phyloP scores from a whole-genome alignment of 2,113 vertebrate species.

The Forbesichthys agassizii region DNA sequence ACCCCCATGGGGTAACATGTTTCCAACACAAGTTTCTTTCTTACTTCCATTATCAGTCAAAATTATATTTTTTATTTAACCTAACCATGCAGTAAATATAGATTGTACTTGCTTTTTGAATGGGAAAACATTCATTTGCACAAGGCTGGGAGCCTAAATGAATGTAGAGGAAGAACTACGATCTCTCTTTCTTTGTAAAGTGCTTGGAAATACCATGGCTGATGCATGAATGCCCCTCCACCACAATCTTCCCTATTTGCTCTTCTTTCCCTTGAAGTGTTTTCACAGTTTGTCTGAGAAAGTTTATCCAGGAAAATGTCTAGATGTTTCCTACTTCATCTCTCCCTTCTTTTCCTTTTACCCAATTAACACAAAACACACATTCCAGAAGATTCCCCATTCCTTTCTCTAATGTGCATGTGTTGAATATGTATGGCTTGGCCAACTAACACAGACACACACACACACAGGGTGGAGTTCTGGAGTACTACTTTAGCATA shows the following conservation, averaged over 20 bases:
- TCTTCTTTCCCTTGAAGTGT: slow-evolving; percentile 8
- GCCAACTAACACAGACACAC: slow-evolving; percentile 18
- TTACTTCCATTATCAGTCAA: neutral
- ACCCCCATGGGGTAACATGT: neutral
- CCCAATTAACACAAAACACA: neutral
- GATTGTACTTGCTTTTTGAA: too few relatives aligned
- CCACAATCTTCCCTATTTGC: slow-evolving; percentile 9
- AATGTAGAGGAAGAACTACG: slow-evolving; percentile 43
- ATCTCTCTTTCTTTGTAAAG: slow-evolving; percentile 19
- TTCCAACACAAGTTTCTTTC: neutral
- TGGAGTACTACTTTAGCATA: slow-evolving; percentile 49
- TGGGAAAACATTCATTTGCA: neutral
- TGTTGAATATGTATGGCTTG: slow-evolving; percentile 46
- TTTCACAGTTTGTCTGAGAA: slow-evolving; percentile 6
- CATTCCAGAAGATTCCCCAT: slow-evolving; percentile 17
- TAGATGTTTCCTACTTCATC: slow-evolving; percentile 13
- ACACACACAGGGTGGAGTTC: slow-evolving; percentile 36
- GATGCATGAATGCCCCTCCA: slow-evolving; percentile 14
- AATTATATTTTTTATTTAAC: neutral
- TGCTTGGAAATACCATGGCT: slow-evolving; percentile 20
- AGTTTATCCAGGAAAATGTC: slow-evolving; percentile 6
- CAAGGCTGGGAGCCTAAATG: neutral
- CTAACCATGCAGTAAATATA: too few relatives aligned
- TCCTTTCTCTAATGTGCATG: slow-evolving; percentile 20
- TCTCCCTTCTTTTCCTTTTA: neutral